Base-by-base conservation (phyloP, 1,140 invertebrate species). In the Diabrotica virgifera region DNA sequence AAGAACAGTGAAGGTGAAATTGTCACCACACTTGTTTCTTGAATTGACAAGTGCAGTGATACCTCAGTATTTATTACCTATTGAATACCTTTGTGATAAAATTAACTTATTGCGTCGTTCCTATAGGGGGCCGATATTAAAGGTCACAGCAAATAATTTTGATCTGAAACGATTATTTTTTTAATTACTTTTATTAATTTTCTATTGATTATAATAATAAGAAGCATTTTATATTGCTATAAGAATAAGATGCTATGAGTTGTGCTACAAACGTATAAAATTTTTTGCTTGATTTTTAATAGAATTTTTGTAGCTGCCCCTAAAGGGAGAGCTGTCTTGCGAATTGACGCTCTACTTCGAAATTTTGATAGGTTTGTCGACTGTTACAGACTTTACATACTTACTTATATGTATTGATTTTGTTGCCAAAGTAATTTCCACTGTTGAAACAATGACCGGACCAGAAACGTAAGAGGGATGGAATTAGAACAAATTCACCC, bases 1-100 rank as follows among this genome's bases (percentile, higher is more conserved):
- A 57, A 70, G 53, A 72, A 74, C 52, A 72, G 68, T 68, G 73
- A 77, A 62, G 76, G 75, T n/a, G 71, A 73, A 60, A 69, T 77
- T 13, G 65, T 77, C 10, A 74, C 68, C 40, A 74, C 70, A 9
- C 50, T 68, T 36, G 55, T 72, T 5, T 55, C 65, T 66, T 56
- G 59, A 67, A 35, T 65, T 14, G 10, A 35, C 55, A 56, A 66
- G 38, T 59, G 53, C 61, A 14, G 52, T 57, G 53, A 65, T 73
- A 71, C 67, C 70, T 71, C 70, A 73, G 68, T 70, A 73, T 73
- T 72, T 65, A 71, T 66, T 67, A 63, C 37, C 35, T 58, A 59
- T 66, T 36, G 40, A 64, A 63, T 66, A 71, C 37, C 11, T 65
- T 64, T 73, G 72, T 73, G 72, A 73, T 73, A 73, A 68, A 65